phyloP scores from a whole-genome alignment of 1,140 invertebrate species.

The Lordiphosa mommai region DNA sequence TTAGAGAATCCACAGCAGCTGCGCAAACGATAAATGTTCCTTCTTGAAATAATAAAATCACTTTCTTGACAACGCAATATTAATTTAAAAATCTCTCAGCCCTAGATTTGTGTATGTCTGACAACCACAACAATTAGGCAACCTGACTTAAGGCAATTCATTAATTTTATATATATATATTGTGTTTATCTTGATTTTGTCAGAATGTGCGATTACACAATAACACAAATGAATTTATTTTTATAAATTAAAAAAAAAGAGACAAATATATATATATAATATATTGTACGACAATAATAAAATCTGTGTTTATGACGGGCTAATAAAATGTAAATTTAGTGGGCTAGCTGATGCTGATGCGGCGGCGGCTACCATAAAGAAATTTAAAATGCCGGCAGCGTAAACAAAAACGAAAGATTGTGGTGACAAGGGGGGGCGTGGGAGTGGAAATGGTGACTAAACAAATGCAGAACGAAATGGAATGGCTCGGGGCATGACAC shows the following conservation, averaged over 20 bases:
- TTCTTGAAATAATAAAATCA: no score
- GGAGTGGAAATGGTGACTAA: no score
- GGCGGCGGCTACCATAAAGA: slow-evolving; percentile 18
- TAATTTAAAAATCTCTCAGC: no score
- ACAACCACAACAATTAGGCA: no score
- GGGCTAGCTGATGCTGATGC: no score
- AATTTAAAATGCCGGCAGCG: slow-evolving; percentile 53
- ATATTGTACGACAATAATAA: slow-evolving; percentile 2
- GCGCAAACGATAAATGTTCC: no score
- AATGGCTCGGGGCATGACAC: slow-evolving; percentile 19
- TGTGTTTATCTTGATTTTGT: slow-evolving; percentile 1
- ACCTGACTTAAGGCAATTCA: no score
- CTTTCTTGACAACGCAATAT: no score
- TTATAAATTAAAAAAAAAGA: slow-evolving; percentile 32
- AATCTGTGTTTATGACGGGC: slow-evolving; percentile 46
- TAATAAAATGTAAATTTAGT: slow-evolving; percentile 66
- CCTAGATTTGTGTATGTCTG: no score
- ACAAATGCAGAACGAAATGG: not conserved
- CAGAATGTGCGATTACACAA: slow-evolving; percentile 42
- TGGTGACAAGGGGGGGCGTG: not conserved
- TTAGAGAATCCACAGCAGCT: no score
- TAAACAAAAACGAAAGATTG: slow-evolving; percentile 45
- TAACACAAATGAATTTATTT: slow-evolving; percentile 31
- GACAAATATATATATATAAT: no score
- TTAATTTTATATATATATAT: not conserved